Conservation (phyloP, 2,113 vertebrate species). For the Antigone vipio region DNA sequence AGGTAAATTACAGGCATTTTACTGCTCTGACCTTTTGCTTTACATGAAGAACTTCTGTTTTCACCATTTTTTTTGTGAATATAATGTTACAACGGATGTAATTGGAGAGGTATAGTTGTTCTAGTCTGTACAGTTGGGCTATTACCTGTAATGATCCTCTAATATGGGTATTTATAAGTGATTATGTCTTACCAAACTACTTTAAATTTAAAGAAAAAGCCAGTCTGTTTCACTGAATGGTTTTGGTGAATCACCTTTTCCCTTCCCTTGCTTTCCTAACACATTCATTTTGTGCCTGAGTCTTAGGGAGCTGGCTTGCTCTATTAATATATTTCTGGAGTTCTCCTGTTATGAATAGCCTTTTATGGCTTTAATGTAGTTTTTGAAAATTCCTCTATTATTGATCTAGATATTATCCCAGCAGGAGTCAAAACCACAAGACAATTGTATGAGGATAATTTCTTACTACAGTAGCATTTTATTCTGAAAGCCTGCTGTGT, state of each 20-base stretch:
- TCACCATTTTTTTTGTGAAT: constrained; percentile 11
- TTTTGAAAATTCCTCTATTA: constrained; percentile 75
- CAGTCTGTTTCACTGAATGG: constrained; percentile 24
- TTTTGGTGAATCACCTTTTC: constrained; percentile 37
- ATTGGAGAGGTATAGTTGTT: constrained; percentile 19
- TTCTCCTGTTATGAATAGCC: constrained; percentile 65
- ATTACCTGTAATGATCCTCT: constrained; percentile 35
- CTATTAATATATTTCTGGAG: constrained; percentile 67
- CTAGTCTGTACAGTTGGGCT: background rate
- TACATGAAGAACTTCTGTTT: constrained; percentile 42
- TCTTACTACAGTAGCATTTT: constrained; percentile 74
- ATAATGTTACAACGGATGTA: background rate
- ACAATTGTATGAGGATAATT: constrained; percentile 73
- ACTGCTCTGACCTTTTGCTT: constrained; percentile 50
- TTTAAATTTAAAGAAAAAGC: constrained; percentile 23
- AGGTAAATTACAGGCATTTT: constrained; percentile 52
- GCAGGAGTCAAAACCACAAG: constrained; percentile 71
- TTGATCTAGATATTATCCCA: constrained; percentile 77
- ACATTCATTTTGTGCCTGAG: constrained; percentile 49
- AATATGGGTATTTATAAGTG: constrained; percentile 5
- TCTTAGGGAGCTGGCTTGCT: constrained; percentile 58
- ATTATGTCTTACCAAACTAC: constrained; percentile 28
- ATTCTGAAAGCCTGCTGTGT: constrained; percentile 70
- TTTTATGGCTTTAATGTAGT: constrained; percentile 73
- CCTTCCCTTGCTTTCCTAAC: constrained; percentile 44